Conservation (phyloP, 2,113 vertebrate species). For the Rhinichthys klamathensis region DNA sequence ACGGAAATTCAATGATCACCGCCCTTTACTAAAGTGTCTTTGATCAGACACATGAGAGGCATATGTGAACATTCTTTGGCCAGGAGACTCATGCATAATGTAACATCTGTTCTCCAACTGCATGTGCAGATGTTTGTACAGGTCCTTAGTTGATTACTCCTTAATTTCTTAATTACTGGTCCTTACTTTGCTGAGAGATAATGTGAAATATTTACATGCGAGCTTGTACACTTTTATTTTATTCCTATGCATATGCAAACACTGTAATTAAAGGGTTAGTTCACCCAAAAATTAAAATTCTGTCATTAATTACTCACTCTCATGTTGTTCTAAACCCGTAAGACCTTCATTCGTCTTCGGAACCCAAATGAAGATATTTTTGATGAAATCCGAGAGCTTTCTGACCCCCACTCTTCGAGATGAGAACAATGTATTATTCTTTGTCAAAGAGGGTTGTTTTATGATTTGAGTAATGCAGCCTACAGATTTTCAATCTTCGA, state of each 20-base stretch:
- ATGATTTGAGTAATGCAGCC: background rate
- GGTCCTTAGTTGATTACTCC: background rate
- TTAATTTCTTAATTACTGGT: too few species aligned
- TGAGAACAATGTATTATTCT: background rate
- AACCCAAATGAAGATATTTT: too few species aligned
- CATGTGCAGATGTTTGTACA: background rate
- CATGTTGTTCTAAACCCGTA: too few species aligned
- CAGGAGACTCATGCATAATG: background rate
- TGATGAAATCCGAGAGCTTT: too few species aligned
- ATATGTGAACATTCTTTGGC: background rate
- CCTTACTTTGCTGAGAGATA: background rate
- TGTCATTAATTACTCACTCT: too few species aligned
- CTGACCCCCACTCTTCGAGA: background rate
- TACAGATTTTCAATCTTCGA: background rate
- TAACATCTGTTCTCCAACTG: slow-evolving; percentile 25
- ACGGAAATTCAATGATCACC: background rate
- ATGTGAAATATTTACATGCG: background rate
- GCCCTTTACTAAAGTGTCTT: background rate
- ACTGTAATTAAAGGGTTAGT: background rate
- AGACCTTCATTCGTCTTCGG: too few species aligned
- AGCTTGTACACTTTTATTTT: background rate
- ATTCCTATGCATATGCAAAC: background rate
- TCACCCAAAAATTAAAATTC: too few species aligned
- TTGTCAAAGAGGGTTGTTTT: background rate
- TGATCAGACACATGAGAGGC: background rate